phyloP scores from a whole-genome alignment of 2,797 vertebrate species.

The Odontamblyopus lacepedii region DNA sequence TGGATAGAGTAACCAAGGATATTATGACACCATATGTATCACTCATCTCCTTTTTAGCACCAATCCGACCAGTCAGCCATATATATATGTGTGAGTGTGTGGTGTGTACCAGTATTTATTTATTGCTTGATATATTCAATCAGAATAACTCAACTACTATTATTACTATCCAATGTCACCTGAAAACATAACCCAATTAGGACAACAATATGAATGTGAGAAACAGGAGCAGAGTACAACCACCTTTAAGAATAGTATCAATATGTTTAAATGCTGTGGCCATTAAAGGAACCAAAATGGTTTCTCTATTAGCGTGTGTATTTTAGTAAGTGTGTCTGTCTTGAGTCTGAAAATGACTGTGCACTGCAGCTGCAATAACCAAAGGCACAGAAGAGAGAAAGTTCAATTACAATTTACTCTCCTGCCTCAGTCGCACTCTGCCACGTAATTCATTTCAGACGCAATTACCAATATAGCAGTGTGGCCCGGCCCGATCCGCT shows the following conservation, averaged over 20 bases:
- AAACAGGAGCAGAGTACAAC: constrained; percentile 44
- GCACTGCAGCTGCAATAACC: constrained; percentile 78
- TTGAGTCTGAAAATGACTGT: constrained; percentile 58
- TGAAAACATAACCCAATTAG: not conserved
- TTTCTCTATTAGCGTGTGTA: constrained; percentile 41
- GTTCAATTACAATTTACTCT: constrained; percentile 78
- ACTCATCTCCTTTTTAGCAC: too few relatives aligned
- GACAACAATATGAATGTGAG: constrained; percentile 27
- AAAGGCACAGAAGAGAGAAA: constrained; percentile 54
- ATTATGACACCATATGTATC: constrained; percentile 28
- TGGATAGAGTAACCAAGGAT: constrained; percentile 68
- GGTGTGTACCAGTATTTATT: too few relatives aligned
- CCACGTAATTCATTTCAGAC: constrained; percentile 80
- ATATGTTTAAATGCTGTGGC: constrained; percentile 48
- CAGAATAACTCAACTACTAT: not conserved
- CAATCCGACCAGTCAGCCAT: too few relatives aligned
- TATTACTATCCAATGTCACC: not conserved
- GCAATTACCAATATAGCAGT: constrained; percentile 69
- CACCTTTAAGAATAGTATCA: constrained; percentile 66
- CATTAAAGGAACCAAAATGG: constrained; percentile 41
- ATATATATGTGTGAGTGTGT: too few relatives aligned
- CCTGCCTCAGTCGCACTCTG: constrained; percentile 62
- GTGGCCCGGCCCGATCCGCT: constrained; percentile 54
- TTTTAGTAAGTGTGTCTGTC: constrained; percentile 24
- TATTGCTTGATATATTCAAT: too few relatives aligned